Conservation (phyloP, 2,797 vertebrate genomes). For the Zalophus californianus region DNA sequence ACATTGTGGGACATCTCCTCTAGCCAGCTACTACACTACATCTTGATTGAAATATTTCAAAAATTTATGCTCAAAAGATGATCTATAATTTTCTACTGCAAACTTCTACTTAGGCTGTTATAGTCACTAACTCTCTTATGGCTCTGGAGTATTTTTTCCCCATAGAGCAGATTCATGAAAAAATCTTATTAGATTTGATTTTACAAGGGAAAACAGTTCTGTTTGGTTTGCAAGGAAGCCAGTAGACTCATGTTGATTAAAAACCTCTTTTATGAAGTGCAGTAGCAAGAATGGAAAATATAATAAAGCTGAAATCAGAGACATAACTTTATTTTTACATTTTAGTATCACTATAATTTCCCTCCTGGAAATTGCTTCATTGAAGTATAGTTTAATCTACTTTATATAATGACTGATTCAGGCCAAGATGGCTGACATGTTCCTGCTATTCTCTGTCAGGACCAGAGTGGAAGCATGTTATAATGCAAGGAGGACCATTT, state of each 20-base stretch:
- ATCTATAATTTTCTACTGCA: slow-evolving; percentile 43
- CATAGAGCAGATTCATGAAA: slow-evolving; percentile 51
- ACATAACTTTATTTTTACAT: slow-evolving; percentile 62
- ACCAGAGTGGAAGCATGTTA: not conserved
- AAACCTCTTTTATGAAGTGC: slow-evolving; percentile 46
- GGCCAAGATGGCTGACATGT: slow-evolving; percentile 9
- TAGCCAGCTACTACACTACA: not conserved
- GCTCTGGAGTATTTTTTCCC: slow-evolving; percentile 41
- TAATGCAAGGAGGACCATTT: not conserved
- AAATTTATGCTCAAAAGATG: slow-evolving; percentile 28
- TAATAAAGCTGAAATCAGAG: slow-evolving; percentile 74
- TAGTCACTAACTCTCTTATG: slow-evolving; percentile 9
- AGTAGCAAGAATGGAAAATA: slow-evolving; percentile 54
- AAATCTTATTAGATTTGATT: slow-evolving; percentile 74
- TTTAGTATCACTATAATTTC: slow-evolving; percentile 58
- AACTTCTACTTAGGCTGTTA: not conserved
- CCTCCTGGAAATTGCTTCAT: slow-evolving; percentile 62
- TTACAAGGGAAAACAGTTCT: slow-evolving; percentile 70
- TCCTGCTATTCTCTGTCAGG: not conserved
- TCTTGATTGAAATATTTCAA: slow-evolving; percentile 50
- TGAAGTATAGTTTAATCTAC: slow-evolving; percentile 55
- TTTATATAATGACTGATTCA: slow-evolving; percentile 47
- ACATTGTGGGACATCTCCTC: not conserved
- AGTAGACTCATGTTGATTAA: slow-evolving; percentile 67
- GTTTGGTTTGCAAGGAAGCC: slow-evolving; percentile 71